Evolutionary conservation across 1,140 invertebrate species (phyloP).

Genomic region (Bicyclus anynana): DNA sequence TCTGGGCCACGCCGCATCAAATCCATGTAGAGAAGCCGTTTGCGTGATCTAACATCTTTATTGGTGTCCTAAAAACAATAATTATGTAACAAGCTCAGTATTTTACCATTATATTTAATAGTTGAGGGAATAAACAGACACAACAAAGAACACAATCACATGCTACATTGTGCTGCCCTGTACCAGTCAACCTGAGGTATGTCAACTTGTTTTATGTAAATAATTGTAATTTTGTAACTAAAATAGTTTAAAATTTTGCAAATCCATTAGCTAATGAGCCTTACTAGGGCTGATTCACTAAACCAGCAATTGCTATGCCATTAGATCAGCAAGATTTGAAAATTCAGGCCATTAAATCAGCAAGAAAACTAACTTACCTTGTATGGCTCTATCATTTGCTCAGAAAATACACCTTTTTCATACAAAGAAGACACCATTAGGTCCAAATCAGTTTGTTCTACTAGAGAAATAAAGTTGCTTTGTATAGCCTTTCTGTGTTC

Average conservation of each 20-base stretch:
- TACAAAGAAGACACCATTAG: conserved; percentile 53
- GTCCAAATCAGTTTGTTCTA: conserved; percentile 66
- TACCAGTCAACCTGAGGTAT: too few relatives aligned
- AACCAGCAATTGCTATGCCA: too few relatives aligned
- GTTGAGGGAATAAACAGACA: too few relatives aligned
- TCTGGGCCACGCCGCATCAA: conserved; percentile 61
- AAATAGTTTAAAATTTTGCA: too few relatives aligned
- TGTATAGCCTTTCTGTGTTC: conserved; percentile 57
- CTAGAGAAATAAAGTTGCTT: conserved; percentile 58
- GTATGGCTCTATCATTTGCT: conserved; percentile 66
- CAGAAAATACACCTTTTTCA: conserved; percentile 69
- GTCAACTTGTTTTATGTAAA: too few relatives aligned
- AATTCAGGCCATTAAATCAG: not conserved
- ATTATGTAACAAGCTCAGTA: not conserved
- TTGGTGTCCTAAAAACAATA: conserved; percentile 38
- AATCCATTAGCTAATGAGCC: too few relatives aligned
- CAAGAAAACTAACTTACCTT: conserved; percentile 35
- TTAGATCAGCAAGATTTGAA: not conserved
- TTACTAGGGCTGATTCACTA: too few relatives aligned
- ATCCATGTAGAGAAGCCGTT: conserved; percentile 54
- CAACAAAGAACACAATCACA: too few relatives aligned
- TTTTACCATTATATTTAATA: too few relatives aligned
- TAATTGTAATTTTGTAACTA: too few relatives aligned
- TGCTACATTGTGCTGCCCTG: too few relatives aligned
- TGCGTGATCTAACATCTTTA: conserved; percentile 47